Base-by-base conservation (phyloP, 2,888 invertebrate species). In the Morpho helenor region DNA sequence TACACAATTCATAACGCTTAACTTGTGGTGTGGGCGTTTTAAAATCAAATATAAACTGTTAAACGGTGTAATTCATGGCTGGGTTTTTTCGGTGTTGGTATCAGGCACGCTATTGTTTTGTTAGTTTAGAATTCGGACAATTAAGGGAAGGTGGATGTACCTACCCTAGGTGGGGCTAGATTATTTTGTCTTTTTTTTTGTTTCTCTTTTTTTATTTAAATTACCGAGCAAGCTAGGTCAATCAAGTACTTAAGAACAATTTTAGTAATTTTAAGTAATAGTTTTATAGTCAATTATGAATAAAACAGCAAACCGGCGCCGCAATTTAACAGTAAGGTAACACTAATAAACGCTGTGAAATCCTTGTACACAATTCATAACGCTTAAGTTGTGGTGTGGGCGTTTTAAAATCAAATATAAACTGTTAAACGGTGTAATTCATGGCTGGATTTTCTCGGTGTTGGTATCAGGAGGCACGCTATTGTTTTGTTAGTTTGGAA, bases 401-500 rank as follows among this genome's bases (percentile, higher is more conserved):
- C 23, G 9, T 43, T 44, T 51, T 43, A 51, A 52, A 44, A 23
- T 43, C 23, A 31, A 31, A 31, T 31, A 31, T 31, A 31, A 31
- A 31, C 31, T 31, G 31, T 31, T 31, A 31, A 31, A 31, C 31
- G 31, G 31, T n/a, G 42, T 43, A 51, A 51, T 43, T 51, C 51
- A 51, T 45, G 52, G 23, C 23, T 52, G 31, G 9, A 22, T 44
- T 45, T 52, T 41, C 31, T 31, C 31, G 31, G 31, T 23, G 16
- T 51, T 42, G 23, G 51, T 51, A 52, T 52, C 51, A 51, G 43
- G 43, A n/a, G 39, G 52, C 51, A 51, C 44, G 45, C 31, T 45
- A 52, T 52, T 52, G 52, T 52, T 52, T 52, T 45, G 52, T 45
- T 52, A 43, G 51, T 52, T 31, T 52, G 52, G 52, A 52, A 52